Evolutionary conservation across 2,113 vertebrate genomes (phyloP).

Genomic region (Barnardius zonarius): DNA sequence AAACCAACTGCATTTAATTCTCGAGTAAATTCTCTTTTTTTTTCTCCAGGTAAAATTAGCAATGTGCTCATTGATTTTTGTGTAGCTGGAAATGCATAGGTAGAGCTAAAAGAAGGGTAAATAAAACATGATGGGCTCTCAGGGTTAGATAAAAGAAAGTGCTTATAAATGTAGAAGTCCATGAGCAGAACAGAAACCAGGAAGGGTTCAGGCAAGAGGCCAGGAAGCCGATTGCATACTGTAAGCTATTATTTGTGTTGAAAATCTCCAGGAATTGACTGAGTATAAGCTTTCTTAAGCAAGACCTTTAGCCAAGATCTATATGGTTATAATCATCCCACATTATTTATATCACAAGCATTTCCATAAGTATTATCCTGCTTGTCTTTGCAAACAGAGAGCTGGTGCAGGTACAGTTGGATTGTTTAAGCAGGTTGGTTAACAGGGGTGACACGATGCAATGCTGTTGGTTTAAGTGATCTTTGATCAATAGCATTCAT

Average conservation of each 20-base stretch:
- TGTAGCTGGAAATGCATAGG: background rate
- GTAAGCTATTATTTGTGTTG: background rate
- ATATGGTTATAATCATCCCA: background rate
- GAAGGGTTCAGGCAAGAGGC: slow-evolving; percentile 34
- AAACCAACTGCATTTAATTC: background rate
- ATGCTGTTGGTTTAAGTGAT: background rate
- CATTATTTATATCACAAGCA: background rate
- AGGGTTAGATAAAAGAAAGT: slow-evolving; percentile 23
- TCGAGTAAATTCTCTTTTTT: background rate
- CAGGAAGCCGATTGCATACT: background rate
- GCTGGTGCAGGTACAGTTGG: background rate
- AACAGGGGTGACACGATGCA: background rate
- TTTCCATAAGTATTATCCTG: background rate
- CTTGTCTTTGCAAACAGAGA: background rate
- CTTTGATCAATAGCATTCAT: background rate
- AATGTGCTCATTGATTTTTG: background rate
- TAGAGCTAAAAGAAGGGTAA: slow-evolving; percentile 42
- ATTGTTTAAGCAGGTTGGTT: background rate
- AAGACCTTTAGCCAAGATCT: background rate
- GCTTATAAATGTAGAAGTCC: slow-evolving; percentile 44
- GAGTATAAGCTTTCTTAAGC: background rate
- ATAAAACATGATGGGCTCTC: slow-evolving; percentile 45
- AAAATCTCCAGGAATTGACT: background rate
- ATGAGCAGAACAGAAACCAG: background rate
- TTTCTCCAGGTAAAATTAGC: slow-evolving; percentile 40